These are phyloP conservation scores for Erebia epiphron DNA, from an alignment of 2,888 invertebrate genomes.

Conservation along the genomic window DNA sequence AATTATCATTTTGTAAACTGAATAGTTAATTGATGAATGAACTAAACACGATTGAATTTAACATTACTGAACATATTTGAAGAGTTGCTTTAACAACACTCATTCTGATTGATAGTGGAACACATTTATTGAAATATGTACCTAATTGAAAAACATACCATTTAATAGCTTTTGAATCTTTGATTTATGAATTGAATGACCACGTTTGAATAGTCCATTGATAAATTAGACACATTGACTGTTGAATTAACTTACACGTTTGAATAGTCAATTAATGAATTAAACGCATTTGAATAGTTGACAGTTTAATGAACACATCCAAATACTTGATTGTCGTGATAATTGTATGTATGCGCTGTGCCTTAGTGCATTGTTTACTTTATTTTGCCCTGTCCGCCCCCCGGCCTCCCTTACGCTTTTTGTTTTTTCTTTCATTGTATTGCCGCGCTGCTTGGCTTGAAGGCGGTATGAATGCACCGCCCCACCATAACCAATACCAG, in stretches of 20 bases:
- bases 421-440: constrained; percentile 83
- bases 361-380: constrained; percentile 59
- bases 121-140: too few species aligned
- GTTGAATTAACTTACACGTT: background rate
- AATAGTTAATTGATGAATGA: background rate
- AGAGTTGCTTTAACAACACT: background rate
- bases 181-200: background rate
- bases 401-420: constrained; percentile 79
- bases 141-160: background rate
- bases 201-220: background rate
- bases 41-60: background rate
- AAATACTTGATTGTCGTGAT: constrained; percentile 4
- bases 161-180: background rate
- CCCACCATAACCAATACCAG: constrained; percentile 82
- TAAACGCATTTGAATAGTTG: background rate
- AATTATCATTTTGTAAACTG: background rate
- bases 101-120: too few species aligned
- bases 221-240: background rate
- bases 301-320: background rate
- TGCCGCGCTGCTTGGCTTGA: constrained; percentile 82
- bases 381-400: constrained; percentile 64
- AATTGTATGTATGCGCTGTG: constrained; percentile 37
- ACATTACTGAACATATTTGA: background rate
- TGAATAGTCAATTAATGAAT: background rate
- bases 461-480: constrained; percentile 83